Percentiles rank a stretch among this genome's conserved stretches.
These are phyloP conservation scores for Ctenicera cuprea DNA, from an alignment of 2,888 invertebrate species.

Conservation along the genomic window DNA sequence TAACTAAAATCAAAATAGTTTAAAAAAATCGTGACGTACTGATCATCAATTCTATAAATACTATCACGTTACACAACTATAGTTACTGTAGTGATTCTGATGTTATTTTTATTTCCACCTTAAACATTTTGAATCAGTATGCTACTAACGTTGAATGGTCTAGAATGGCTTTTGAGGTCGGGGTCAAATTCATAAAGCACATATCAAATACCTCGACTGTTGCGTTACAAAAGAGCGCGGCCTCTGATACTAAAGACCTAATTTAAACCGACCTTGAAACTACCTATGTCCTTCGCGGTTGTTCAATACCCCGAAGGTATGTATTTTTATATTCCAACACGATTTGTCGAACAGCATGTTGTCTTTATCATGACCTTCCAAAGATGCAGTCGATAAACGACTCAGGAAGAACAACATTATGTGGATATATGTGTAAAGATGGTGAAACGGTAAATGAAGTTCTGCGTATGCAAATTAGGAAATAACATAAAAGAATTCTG, in stretches of 20 bases:
- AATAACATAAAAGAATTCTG: conserved; percentile 30
- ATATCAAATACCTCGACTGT: conserved; percentile 2
- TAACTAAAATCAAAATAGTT: too few relatives aligned
- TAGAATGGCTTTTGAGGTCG: neutral
- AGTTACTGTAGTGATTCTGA: too few relatives aligned
- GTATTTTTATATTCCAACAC: neutral
- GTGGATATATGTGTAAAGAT: conserved; percentile 10
- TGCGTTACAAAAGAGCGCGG: neutral
- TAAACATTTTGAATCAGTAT: neutral
- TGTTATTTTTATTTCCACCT: neutral
- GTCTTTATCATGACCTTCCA: neutral
- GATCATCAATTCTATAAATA: too few relatives aligned
- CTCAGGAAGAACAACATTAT: neutral
- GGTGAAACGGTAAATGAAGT: conserved; percentile 33
- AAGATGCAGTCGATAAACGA: neutral
- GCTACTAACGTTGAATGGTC: too few relatives aligned
- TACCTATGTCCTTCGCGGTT: conserved; percentile 39
- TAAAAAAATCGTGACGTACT: too few relatives aligned
- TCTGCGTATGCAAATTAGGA: conserved; percentile 35
- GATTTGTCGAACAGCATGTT: neutral
- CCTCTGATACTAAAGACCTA: conserved; percentile 32
- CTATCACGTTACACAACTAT: too few relatives aligned
- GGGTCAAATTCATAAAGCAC: conserved; percentile 16
- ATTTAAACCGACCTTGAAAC: conserved; percentile 37
- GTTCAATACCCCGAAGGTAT: conserved; percentile 6